Base-by-base conservation (phyloP, 2,797 vertebrate genomes). In the Todus mexicanus region DNA sequence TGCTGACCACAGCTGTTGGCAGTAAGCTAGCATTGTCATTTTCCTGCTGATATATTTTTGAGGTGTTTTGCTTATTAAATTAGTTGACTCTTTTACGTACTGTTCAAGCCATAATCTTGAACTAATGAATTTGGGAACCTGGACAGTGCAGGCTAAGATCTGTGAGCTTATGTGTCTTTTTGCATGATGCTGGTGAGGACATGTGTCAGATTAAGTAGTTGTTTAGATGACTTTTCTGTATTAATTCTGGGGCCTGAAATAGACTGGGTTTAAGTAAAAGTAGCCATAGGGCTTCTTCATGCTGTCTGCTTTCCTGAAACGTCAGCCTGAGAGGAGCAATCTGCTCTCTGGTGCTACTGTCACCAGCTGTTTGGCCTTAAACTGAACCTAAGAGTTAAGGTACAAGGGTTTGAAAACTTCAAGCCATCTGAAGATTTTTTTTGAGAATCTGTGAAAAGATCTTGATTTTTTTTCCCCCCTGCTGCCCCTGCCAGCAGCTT, bases 1-100 rank as follows among this genome's bases (percentile, higher is more conserved):
- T 86, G 95, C 87, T 95, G 93, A 89, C 79, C 78, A 76, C 73
- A 82, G 80, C 82, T 83, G 76, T 78, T 95, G 68, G 68, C 94
- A 91, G 31, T 7, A 45, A 69, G 74, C 64, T 83, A 37, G 48
- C 40, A 23, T 17, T 94, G 75, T 89, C 79, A 56, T 90, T 95
- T 84, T 33, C 50, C 27, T 93, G 26, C 90, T 76, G 59, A 40
- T 42, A 23, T 27, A 16, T 70, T 79, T 93, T 71, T 79, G 40
- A 90, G 60, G 45, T 19, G 4, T 69, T 89, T 81, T 87, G 68
- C 75, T 92, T 92, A 85, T 79, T 93, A 87, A 95, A 91, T 91
- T 78, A 65, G 87, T 53, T 95, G 54, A 40, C 53, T 95, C 12
- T 59, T 48, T 57, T 78, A 89, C n/a, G 74, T 82, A 79, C 56